A percentile compares a stretch with the other conserved stretches of the same genome.
phyloP scores from a whole-genome alignment of 2,888 invertebrate genomes.

The Biston stratarius region DNA sequence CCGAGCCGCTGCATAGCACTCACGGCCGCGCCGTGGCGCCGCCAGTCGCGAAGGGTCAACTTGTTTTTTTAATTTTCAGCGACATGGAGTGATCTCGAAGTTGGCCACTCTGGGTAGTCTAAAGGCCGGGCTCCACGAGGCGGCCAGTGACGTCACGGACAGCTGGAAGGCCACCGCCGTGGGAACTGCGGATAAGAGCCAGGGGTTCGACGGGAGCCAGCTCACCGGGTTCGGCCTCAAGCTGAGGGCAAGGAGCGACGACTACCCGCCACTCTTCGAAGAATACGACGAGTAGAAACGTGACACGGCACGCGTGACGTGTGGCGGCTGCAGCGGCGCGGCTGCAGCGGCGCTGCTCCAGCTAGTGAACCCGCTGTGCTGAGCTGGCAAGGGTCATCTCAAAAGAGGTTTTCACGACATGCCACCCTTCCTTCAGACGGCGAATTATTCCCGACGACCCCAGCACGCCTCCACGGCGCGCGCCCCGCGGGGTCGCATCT shows the following conservation, averaged over 20 bases:
- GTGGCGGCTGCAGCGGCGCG: too few species aligned
- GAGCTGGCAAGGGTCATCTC: too few species aligned
- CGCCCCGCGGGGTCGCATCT: background rate
- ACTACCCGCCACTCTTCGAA: conserved; percentile 73
- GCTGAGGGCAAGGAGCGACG: conserved; percentile 71
- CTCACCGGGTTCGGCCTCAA: conserved; percentile 75
- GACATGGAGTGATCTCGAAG: conserved; percentile 68
- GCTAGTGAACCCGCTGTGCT: too few species aligned
- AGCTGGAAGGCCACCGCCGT: conserved; percentile 64
- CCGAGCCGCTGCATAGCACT: too few species aligned
- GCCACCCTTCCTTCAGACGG: too few species aligned
- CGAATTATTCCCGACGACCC: too few species aligned
- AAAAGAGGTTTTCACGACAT: too few species aligned
- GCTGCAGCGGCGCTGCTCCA: too few species aligned
- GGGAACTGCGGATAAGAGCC: conserved; percentile 62
- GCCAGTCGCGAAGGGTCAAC: too few species aligned
- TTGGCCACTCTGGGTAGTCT: conserved; percentile 52
- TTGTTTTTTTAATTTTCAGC: conserved; percentile 59
- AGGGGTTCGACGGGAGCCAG: conserved; percentile 64
- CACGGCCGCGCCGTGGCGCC: too few species aligned
- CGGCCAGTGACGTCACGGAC: conserved; percentile 56
- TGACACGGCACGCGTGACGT: too few species aligned
- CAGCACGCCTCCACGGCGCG: too few species aligned
- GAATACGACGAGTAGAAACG: conserved; percentile 66
- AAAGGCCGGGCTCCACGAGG: conserved; percentile 62